These are phyloP conservation scores for Catharus bicknelli DNA, from an alignment of 2,113 vertebrate genomes.

Conservation along the genomic window DNA sequence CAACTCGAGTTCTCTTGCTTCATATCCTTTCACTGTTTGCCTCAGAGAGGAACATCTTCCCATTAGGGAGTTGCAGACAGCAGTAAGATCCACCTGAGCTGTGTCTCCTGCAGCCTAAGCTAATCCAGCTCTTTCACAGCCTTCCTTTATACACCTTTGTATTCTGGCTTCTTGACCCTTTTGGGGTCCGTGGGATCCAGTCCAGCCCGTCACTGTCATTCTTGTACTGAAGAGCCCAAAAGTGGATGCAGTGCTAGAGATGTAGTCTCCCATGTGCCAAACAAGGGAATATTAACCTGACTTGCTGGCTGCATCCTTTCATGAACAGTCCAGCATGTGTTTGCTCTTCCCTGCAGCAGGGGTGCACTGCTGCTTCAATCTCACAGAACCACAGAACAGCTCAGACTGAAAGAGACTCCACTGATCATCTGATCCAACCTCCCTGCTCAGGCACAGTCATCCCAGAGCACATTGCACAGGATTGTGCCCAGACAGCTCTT, in stretches of 20 bases:
- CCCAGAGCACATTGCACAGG: too few relatives aligned
- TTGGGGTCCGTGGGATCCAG: rapidly evolving
- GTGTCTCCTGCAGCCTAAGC: background rate
- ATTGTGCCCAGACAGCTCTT: background rate
- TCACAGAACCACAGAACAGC: background rate
- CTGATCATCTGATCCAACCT: background rate
- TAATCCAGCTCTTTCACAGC: background rate
- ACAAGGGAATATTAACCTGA: background rate
- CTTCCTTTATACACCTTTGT: background rate
- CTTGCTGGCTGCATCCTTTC: background rate
- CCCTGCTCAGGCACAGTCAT: background rate
- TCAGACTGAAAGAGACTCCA: background rate
- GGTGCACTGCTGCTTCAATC: background rate
- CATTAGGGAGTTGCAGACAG: background rate
- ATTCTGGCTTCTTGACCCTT: background rate
- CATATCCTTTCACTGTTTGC: background rate
- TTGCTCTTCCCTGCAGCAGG: background rate
- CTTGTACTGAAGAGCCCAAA: background rate
- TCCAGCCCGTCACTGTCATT: background rate
- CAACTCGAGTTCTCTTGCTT: background rate
- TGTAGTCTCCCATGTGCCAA: background rate
- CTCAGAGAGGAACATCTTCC: background rate
- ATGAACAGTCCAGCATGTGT: background rate
- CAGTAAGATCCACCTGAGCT: background rate
- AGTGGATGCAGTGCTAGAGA: background rate